Base-by-base conservation (phyloP, 1,140 invertebrate species). In the Drosophila lacertosa region DNA sequence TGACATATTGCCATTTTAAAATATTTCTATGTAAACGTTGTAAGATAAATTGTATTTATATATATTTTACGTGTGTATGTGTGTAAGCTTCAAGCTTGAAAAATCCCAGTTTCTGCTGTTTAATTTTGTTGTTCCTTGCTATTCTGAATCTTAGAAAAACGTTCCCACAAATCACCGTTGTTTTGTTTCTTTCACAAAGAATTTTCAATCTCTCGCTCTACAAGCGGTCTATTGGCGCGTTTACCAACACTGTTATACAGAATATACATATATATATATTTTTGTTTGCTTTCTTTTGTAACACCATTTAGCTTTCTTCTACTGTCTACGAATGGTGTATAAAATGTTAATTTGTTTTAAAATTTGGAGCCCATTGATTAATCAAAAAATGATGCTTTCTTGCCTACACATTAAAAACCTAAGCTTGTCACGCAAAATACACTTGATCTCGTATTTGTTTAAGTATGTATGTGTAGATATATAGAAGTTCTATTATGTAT, bases 111-210 rank as follows among this genome's bases (percentile, higher is more conserved):
- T 86, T 68, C 72, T 80, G 76, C 79, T 78, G 42, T 32, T 58
- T 42, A 37, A 63, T 64, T 26, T 65, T 47, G 69, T 60, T 62
- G 48, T 81, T 51, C 45, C 50, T 16, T 62, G 62, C 64, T 74
- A 57, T 71, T 60, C 35, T 59, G 48, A 75, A 66, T 60, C 60
- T 59, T 71, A 59, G 57, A 70, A 70, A 53, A 75, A 71, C 39
- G 44, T 60, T 66, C 57, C 24, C 54, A 29, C 71, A 76, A 79
- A 84, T 84, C 80, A 84, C 80, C 60, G 54, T 50, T 62, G 62
- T 77, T 80, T 81, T 76, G 62, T 55, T 77, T 84, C 76, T 84
- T 80, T 84, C 77, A 69, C 72, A 84, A 84, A 84, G 76, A 84
- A 84, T 73, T 79, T 84, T 45, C 76, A 79, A 69, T 76, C 40